Percentiles rank a stretch among this genome's conserved stretches.
These are phyloP conservation scores for Perca fluviatilis DNA, from an alignment of 2,113 vertebrate species.

Conservation along the genomic window DNA sequence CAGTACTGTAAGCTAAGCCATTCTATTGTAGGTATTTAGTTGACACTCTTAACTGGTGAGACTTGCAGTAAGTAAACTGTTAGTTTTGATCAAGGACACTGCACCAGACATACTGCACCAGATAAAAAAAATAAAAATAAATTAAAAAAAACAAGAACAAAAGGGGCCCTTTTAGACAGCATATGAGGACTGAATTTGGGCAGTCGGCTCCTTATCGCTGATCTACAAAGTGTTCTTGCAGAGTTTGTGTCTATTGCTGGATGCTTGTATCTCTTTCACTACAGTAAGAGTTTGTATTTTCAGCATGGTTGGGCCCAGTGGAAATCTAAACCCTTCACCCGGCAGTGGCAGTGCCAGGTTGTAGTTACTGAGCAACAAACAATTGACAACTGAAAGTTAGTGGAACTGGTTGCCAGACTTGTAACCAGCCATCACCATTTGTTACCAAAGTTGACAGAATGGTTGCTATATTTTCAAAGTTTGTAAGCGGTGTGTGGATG, in stretches of 20 bases:
- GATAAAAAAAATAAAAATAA: no score
- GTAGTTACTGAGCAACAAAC: not conserved
- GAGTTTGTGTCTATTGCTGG: not conserved
- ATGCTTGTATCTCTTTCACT: slow-evolving; percentile 45
- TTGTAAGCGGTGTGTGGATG: not conserved
- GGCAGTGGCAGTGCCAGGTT: slow-evolving; percentile 7
- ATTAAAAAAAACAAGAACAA: not conserved
- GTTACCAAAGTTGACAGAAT: not conserved
- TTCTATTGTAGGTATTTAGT: slow-evolving; percentile 48
- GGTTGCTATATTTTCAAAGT: not conserved
- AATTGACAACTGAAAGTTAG: not conserved
- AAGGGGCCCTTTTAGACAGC: not conserved
- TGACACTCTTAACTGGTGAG: slow-evolving; percentile 46
- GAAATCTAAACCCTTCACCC: slow-evolving; percentile 33
- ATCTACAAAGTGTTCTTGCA: not conserved
- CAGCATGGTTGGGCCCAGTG: slow-evolving; percentile 16
- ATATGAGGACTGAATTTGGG: not conserved
- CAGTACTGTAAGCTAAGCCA: slow-evolving; percentile 45
- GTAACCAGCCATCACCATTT: not conserved
- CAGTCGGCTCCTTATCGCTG: not conserved
- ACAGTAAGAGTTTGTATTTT: slow-evolving; percentile 41
- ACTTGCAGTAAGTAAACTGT: not conserved
- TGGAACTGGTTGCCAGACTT: not conserved
- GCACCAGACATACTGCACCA: not conserved
- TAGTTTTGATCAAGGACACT: slow-evolving; percentile 6